phyloP scores from a whole-genome alignment of 2,797 vertebrate species.

The Nyctalus aviator region DNA sequence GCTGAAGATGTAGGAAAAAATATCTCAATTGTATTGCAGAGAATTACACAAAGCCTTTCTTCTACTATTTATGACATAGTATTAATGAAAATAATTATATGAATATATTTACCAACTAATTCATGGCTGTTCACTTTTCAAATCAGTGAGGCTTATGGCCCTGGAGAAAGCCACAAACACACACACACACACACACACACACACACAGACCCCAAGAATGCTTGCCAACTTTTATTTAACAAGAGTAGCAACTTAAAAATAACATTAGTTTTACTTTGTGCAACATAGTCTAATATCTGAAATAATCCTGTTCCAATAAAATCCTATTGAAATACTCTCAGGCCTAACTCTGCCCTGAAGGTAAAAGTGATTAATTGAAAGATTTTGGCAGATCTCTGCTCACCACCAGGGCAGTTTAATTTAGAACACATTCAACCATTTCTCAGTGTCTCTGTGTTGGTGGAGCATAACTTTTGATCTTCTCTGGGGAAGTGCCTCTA shows the following conservation, averaged over 20 bases:
- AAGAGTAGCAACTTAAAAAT: conserved; percentile 83
- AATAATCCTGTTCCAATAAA: conserved; percentile 83
- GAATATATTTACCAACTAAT: conserved; percentile 87
- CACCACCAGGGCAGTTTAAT: conserved; percentile 80
- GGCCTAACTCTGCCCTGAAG: conserved; percentile 78
- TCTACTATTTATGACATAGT: conserved; percentile 87
- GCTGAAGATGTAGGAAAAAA: conserved; percentile 86
- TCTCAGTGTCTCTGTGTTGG: conserved; percentile 79
- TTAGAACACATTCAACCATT: conserved; percentile 83
- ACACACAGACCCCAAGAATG: conserved; percentile 78
- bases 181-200: conserved; percentile 80
- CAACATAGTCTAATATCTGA: conserved; percentile 81
- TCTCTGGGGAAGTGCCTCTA: conserved; percentile 53
- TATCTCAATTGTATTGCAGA: conserved; percentile 83
- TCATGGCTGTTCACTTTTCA: conserved; percentile 83
- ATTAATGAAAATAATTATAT: conserved; percentile 88
- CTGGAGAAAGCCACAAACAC: conserved; percentile 79
- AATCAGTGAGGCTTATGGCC: conserved; percentile 82
- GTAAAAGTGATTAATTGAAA: conserved; percentile 81
- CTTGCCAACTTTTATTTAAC: conserved; percentile 82
- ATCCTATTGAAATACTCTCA: conserved; percentile 82
- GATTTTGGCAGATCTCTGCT: conserved; percentile 81
- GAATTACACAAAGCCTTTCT: conserved; percentile 86
- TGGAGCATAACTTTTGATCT: conserved; percentile 81
- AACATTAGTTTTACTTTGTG: conserved; percentile 81